Evolutionary conservation across 1,140 invertebrate genomes (phyloP), one percentile per base, ranked within the genome.

Genomic region (Ceratina australensis): DNA sequence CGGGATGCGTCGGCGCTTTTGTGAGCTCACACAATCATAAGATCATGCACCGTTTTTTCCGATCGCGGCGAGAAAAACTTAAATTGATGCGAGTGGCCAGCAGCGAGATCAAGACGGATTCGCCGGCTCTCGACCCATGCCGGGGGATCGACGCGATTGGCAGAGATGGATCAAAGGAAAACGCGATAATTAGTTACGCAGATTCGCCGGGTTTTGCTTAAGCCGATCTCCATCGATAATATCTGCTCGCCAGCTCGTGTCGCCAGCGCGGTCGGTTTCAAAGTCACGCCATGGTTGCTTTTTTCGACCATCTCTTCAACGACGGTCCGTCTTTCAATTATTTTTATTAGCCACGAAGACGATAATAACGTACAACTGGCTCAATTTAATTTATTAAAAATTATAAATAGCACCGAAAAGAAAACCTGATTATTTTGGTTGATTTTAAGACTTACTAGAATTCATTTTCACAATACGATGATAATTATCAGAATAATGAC

Each of bases 1-100:
- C 85, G 84, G 87, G 52, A n/a, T n/a, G 52, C 84, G 90, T 90
- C 90, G 90, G 90, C 89, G 81, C 90, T 90, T 83, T 91, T 91
- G 90, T 88, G 86, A 86, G 80, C 61, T 75, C 84, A 85, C 88
- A 89, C 89, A 90, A 91, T 92, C 90, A 86, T 89, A 89, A 88
- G 90, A 91, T 91, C 90, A 87, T 89, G 83, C 87, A 80, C 82
- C 65, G 86, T 88, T 90, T 86, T 89, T 91, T 89, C 80, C 81
- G 75, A 67, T 15, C 26, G 69, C 59, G 76, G 33, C 10, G 66
- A 87, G 84, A 90, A 89, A 87, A 90, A 88, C 85, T 88, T 90
- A 86, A 90, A 91, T 91, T 90, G 90, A 91, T 90, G 90, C 88
- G 89, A 89, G 83, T 78, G 81, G 78, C 56, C 77, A 47, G 81